These are phyloP conservation scores for Diceros bicornis DNA, from an alignment of 2,797 vertebrate species.

Conservation along the genomic window DNA sequence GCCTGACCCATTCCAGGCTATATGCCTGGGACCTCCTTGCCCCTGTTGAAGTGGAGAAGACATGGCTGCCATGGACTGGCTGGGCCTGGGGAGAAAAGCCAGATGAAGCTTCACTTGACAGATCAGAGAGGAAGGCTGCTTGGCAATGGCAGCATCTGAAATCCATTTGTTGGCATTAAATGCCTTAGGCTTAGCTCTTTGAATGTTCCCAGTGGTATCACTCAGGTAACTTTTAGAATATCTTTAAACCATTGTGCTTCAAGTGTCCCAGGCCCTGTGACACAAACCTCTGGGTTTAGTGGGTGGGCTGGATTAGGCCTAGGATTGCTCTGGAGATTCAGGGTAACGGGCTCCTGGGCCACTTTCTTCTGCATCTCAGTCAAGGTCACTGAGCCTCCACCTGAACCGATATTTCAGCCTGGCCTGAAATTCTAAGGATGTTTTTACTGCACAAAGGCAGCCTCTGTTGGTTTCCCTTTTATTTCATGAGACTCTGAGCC, in stretches of 20 bases:
- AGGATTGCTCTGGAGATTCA: not conserved
- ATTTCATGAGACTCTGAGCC: not conserved
- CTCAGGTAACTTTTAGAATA: not conserved
- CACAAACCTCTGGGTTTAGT: not conserved
- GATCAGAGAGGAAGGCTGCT: not conserved
- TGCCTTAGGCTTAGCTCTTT: not conserved
- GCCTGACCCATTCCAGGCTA: not conserved
- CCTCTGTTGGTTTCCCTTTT: not conserved
- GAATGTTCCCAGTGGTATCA: not conserved
- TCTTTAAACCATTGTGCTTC: not conserved
- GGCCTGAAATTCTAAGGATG: not conserved
- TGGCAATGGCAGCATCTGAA: too few species aligned
- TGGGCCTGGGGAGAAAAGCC: not conserved
- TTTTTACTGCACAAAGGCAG: not conserved
- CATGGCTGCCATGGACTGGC: accelerated
- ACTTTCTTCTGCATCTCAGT: not conserved
- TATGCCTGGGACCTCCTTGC: not conserved
- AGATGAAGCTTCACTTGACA: not conserved
- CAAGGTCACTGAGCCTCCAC: not conserved
- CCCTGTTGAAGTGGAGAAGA: not conserved
- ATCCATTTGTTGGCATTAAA: not conserved
- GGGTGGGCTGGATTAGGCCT: too few species aligned
- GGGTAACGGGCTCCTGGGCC: too few species aligned
- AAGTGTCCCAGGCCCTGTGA: not conserved
- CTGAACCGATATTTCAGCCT: not conserved